Base-by-base conservation (phyloP, 2,888 invertebrate species). In the Labia minor region DNA sequence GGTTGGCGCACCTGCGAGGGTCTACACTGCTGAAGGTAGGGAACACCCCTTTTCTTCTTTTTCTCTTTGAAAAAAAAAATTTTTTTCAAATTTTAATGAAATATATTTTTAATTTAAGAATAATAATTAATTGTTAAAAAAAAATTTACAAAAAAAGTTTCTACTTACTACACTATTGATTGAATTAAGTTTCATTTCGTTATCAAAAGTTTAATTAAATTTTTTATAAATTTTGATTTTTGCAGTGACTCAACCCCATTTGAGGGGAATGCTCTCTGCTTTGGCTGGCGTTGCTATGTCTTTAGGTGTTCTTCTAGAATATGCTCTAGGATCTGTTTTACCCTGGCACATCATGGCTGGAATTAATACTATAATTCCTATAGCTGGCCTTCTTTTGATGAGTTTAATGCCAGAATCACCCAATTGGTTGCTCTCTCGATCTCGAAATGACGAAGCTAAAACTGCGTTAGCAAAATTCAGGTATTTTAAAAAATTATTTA, bases 201-300 rank as follows among this genome's bases (percentile, higher is more conserved):
- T n/a, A n/a, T n/a, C n/a, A n/a, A n/a, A n/a, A n/a, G n/a, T n/a
- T n/a, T n/a, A n/a, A n/a, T n/a, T n/a, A n/a, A n/a, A n/a, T n/a
- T n/a, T n/a, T n/a, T n/a, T n/a, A n/a, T n/a, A n/a, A n/a, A n/a
- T n/a, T n/a, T n/a, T n/a, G n/a, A n/a, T n/a, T n/a, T 63, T 21
- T 65, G 16, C 65, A 69, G 86, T 88, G 0, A 85, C 88, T 0
- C 86, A 88, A 70, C 87, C 87, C 0, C 86, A 88, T 74, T 78
- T 88, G 0, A 79, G 90, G n/a, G 90, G 89, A 1, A 86, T 86
- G 82, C 78, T 89, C 6, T 86, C 86, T 0, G 86, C 88, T 0
- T 75, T 88, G 37, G 84, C 87, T 0, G 88, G 89, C 49, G 85
- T 89, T 0, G 85, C 85, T 0, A 86, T 89, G 0, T 88, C 88